Evolutionary conservation across 2,888 invertebrate genomes (phyloP).

Genomic region (Beris morrisii): DNA sequence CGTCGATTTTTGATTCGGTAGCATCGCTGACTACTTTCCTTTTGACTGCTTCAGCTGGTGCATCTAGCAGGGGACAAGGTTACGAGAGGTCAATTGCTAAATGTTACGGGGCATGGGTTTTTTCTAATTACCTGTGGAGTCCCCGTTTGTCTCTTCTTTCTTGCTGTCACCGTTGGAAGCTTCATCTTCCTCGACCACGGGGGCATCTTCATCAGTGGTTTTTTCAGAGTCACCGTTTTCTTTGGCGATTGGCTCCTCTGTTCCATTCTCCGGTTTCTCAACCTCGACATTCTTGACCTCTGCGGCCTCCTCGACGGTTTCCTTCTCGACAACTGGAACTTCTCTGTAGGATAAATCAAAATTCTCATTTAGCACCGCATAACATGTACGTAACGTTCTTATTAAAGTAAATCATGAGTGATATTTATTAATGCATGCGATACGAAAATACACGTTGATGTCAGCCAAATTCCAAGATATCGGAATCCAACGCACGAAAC

Average conservation of each 20-base stretch:
- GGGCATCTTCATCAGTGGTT: conserved; percentile 39
- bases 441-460: too few relatives aligned
- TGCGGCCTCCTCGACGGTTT: conserved; percentile 49
- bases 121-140: conserved; percentile 49
- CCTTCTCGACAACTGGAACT: conserved; percentile 55
- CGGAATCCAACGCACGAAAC: too few relatives aligned
- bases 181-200: conserved; percentile 43
- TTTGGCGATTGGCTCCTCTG: conserved; percentile 42
- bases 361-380: background rate
- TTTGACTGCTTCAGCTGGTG: conserved; percentile 55
- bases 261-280: conserved; percentile 49
- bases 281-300: conserved; percentile 48
- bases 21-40: conserved; percentile 51
- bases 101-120: background rate
- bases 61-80: conserved; percentile 37
- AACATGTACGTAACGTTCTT: too few relatives aligned
- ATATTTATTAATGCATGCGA: too few relatives aligned
- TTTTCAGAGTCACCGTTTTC: conserved; percentile 42
- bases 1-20: conserved; percentile 47
- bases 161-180: conserved; percentile 42
- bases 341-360: conserved; percentile 45
- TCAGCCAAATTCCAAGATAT: too few relatives aligned
- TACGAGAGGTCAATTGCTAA: background rate
- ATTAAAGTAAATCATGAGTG: too few relatives aligned
- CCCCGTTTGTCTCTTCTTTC: conserved; percentile 50